Conservation (phyloP, 2,113 vertebrate species). For the Corythoichthys intestinalis region DNA sequence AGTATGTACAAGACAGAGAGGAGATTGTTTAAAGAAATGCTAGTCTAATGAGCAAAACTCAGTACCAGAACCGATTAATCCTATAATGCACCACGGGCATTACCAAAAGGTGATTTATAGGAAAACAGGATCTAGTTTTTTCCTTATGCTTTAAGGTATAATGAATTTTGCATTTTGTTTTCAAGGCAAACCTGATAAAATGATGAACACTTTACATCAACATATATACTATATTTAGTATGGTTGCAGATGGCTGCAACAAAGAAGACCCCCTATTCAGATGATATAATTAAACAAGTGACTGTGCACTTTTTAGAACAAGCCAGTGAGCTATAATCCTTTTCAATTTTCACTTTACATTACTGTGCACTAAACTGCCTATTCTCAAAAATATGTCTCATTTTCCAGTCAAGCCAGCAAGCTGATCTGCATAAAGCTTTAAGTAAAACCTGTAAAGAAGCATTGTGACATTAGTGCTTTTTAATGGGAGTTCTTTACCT, state of each 20-base stretch:
- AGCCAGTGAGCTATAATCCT: neutral
- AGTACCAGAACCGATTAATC: constrained; percentile 40
- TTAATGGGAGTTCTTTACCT: constrained; percentile 79
- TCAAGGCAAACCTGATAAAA: constrained; percentile 15
- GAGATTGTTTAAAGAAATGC: constrained; percentile 60
- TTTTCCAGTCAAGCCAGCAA: neutral
- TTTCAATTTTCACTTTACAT: neutral
- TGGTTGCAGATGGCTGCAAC: neutral
- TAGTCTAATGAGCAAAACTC: constrained; percentile 33
- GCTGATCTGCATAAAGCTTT: neutral
- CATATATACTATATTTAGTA: neutral
- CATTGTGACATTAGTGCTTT: constrained; percentile 15
- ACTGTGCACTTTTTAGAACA: neutral
- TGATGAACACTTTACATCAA: constrained; percentile 13
- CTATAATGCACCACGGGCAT: constrained; percentile 27
- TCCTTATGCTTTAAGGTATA: constrained; percentile 5
- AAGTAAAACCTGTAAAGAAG: neutral
- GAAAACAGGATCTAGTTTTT: constrained; percentile 10
- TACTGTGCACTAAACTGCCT: neutral
- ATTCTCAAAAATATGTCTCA: neutral
- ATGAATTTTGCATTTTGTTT: constrained; percentile 12
- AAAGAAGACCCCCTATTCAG: neutral
- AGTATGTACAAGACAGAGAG: constrained; percentile 69
- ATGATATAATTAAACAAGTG: neutral
- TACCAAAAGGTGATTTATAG: constrained; percentile 10